These are phyloP conservation scores for Synanthedon tipuliformis DNA, from an alignment of 2,888 invertebrate genomes.

Conservation along the genomic window DNA sequence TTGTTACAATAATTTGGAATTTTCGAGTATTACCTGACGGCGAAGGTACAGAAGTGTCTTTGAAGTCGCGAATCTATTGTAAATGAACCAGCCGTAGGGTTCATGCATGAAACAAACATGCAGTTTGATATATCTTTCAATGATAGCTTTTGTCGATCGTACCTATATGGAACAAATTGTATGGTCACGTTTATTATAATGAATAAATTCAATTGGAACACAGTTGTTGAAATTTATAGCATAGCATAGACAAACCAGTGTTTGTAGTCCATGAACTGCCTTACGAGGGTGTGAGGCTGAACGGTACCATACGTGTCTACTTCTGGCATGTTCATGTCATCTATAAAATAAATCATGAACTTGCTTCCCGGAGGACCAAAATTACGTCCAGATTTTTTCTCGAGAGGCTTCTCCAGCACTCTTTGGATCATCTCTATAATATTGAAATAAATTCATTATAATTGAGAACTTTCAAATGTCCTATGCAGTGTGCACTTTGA, in stretches of 20 bases:
- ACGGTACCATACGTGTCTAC: conserved; percentile 95
- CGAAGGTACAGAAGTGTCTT: conserved; percentile 87
- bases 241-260: conserved; percentile 80
- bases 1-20: background rate
- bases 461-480: background rate
- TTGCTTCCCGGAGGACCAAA: conserved; percentile 95
- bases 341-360: conserved; percentile 92
- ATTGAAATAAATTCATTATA: conserved; percentile 1
- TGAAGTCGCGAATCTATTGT: conserved; percentile 92
- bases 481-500: background rate
- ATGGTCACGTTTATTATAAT: too few relatives aligned
- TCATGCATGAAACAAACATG: conserved; percentile 96
- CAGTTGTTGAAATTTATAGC: too few relatives aligned
- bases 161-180: conserved; percentile 54
- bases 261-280: conserved; percentile 92
- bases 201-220: too few relatives aligned
- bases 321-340: conserved; percentile 98
- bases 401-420: conserved; percentile 89
- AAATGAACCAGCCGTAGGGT: conserved; percentile 95
- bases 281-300: conserved; percentile 92
- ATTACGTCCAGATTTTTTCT: conserved; percentile 94
- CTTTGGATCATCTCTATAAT: conserved; percentile 84
- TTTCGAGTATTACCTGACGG: conserved; percentile 72
- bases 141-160: conserved; percentile 86
- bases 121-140: conserved; percentile 93